phyloP scores from a whole-genome alignment of 1,140 invertebrate genomes.

The Anastatus disparis region DNA sequence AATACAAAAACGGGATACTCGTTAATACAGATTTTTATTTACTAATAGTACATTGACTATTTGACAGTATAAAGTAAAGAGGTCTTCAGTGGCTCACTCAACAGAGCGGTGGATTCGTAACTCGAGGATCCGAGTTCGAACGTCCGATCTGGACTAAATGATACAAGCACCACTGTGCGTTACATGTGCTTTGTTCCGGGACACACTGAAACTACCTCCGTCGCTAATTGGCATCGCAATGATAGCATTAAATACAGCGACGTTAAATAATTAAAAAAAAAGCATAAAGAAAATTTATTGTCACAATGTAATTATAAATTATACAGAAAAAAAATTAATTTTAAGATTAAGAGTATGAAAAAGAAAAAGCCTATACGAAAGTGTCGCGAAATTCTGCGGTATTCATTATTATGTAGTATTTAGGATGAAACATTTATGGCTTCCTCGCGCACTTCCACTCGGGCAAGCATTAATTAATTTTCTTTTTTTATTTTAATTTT shows the following conservation, averaged over 20 bases:
- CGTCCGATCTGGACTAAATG: too few species aligned
- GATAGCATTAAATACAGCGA: too few species aligned
- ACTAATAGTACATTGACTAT: slow-evolving; percentile 21
- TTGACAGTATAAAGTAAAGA: slow-evolving; percentile 23
- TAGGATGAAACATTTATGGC: slow-evolving; percentile 36
- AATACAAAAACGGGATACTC: background rate
- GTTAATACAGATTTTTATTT: slow-evolving; percentile 25
- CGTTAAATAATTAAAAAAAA: too few species aligned
- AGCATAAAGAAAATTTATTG: slow-evolving; percentile 26
- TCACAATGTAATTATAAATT: slow-evolving; percentile 26
- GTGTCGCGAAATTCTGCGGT: slow-evolving; percentile 3
- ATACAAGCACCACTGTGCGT: too few species aligned
- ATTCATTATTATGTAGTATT: slow-evolving; percentile 26
- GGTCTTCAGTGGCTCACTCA: too few species aligned
- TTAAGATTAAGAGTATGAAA: slow-evolving; percentile 27
- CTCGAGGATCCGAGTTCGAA: too few species aligned
- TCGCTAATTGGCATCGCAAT: too few species aligned
- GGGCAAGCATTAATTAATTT: background rate
- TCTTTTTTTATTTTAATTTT: slow-evolving; percentile 1
- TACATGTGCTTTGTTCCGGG: too few species aligned
- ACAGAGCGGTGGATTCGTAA: too few species aligned
- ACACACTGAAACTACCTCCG: too few species aligned
- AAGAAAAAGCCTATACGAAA: slow-evolving; percentile 29
- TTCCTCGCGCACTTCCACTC: slow-evolving; percentile 16
- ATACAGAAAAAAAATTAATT: slow-evolving; percentile 13